phyloP scores from a whole-genome alignment of 1,140 invertebrate genomes.

The Hylaeus volcanicus region DNA sequence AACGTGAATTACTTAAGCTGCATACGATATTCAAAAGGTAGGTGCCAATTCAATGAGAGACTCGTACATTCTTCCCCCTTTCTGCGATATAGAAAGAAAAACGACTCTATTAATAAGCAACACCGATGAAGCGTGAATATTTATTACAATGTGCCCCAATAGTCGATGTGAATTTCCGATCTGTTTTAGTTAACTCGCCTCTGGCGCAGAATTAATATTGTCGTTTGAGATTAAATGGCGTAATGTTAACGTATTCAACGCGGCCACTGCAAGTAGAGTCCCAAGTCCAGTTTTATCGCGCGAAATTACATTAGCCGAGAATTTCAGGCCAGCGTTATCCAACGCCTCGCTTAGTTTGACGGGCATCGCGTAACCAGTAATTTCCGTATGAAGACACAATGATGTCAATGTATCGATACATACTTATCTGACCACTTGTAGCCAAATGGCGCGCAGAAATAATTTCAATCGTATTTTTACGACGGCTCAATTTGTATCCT shows the following conservation, averaged over 20 bases:
- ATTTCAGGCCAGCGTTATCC: background rate
- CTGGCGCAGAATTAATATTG: background rate
- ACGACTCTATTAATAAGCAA: background rate
- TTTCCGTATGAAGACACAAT: background rate
- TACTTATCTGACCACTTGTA: conserved; percentile 2
- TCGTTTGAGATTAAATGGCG: background rate
- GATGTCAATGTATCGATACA: background rate
- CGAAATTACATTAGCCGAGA: conserved; percentile 1
- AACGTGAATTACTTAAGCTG: background rate
- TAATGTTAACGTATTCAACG: background rate
- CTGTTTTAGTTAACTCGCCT: background rate
- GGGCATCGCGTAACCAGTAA: background rate
- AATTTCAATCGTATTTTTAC: conserved; percentile 29
- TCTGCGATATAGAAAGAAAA: background rate
- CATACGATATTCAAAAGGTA: background rate
- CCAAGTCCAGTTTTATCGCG: conserved; percentile 1
- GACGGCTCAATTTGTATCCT: conserved; percentile 35
- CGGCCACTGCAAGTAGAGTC: background rate
- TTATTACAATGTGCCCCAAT: background rate
- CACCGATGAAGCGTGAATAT: background rate
- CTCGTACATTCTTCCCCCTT: background rate
- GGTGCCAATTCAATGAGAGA: too few relatives aligned
- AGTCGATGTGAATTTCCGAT: background rate
- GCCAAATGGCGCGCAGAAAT: conserved; percentile 11
- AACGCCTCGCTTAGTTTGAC: background rate